These are phyloP conservation scores for Pseudomyrmex sp. DNA, from an alignment of 1,140 invertebrate genomes.

Conservation along the genomic window DNA sequence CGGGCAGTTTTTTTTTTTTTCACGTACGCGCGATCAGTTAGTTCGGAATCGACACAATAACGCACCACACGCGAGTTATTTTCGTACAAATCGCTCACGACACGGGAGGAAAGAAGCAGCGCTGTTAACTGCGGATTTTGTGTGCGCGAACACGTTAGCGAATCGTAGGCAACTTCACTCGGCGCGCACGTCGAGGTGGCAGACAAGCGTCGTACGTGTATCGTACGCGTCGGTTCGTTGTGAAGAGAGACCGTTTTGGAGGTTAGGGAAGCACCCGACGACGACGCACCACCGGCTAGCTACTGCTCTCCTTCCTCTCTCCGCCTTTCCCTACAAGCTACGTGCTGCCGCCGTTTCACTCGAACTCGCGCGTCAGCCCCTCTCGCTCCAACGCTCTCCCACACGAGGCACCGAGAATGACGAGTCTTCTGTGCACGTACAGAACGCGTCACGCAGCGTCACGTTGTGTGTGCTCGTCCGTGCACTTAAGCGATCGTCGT, in stretches of 20 bases:
- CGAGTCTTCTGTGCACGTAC: conserved; percentile 17
- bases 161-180: too few species aligned
- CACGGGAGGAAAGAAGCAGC: neutral
- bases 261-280: conserved; percentile 65
- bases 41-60: too few species aligned
- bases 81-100: too few species aligned
- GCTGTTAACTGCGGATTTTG: neutral
- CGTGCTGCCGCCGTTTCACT: conserved; percentile 47
- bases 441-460: conserved; percentile 4
- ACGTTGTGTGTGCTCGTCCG: conserved; percentile 36
- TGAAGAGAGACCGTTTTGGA: conserved; percentile 58
- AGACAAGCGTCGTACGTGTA: neutral
- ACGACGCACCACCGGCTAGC: conserved; percentile 61
- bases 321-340: conserved; percentile 54
- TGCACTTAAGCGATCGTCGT: conserved; percentile 46
- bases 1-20: too few species aligned
- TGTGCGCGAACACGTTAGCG: too few species aligned
- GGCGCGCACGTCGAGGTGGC: too few species aligned
- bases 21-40: too few species aligned
- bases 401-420: conserved; percentile 30
- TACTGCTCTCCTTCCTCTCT: conserved; percentile 56
- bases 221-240: neutral
- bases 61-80: too few species aligned
- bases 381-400: conserved; percentile 42
- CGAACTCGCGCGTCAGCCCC: neutral